A percentile compares a stretch with the other conserved stretches of the same genome.
Evolutionary conservation across 2,888 invertebrate genomes (phyloP).

Genomic region (Tuta absoluta): DNA sequence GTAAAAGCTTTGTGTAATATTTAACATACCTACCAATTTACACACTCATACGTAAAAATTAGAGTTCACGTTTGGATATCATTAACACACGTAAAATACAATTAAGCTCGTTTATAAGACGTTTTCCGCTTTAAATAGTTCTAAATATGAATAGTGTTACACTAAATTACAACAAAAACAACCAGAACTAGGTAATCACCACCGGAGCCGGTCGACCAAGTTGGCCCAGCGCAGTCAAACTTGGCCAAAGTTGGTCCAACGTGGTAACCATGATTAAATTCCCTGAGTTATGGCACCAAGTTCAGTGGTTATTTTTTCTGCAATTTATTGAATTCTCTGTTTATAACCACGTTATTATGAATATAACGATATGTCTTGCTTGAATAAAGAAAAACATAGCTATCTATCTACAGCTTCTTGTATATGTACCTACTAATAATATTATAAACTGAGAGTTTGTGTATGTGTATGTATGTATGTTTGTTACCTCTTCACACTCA

Average conservation of each 20-base stretch:
- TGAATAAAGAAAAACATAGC: too few species aligned
- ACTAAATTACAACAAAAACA: not conserved
- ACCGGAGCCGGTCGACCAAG: conserved; percentile 29
- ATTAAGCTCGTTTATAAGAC: too few species aligned
- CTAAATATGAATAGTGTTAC: not conserved
- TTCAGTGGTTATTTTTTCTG: conserved; percentile 63
- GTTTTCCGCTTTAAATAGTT: too few species aligned
- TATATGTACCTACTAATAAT: too few species aligned
- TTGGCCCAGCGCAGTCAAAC: conserved; percentile 21
- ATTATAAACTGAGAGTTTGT: too few species aligned
- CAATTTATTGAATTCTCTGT: conserved; percentile 45
- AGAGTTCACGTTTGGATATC: too few species aligned
- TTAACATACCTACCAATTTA: not conserved
- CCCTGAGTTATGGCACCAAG: conserved; percentile 65
- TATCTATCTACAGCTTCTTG: too few species aligned
- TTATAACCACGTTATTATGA: not conserved
- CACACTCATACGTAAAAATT: too few species aligned
- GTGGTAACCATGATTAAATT: conserved; percentile 67
- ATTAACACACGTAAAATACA: too few species aligned
- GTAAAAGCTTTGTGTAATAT: not conserved
- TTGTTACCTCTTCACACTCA: too few species aligned
- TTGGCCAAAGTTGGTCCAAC: conserved; percentile 39
- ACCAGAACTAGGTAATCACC: not conserved
- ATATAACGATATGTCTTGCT: too few species aligned
- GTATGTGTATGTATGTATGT: too few species aligned